Percentiles rank a stretch among this genome's conserved stretches.
Evolutionary conservation across 2,113 vertebrate species (phyloP).

Genomic region (Embiotoca jacksoni): DNA sequence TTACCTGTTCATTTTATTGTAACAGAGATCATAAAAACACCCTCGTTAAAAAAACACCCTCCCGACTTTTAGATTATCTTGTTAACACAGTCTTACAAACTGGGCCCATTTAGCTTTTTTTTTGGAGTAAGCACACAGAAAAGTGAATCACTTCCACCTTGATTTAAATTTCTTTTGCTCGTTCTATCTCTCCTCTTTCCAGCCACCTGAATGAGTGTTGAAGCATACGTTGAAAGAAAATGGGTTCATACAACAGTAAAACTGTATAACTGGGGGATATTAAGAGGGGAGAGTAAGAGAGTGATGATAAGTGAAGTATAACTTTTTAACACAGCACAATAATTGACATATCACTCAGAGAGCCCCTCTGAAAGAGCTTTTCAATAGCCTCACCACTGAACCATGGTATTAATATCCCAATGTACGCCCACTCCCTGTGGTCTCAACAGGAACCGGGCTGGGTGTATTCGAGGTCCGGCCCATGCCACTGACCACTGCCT

Average conservation of each 20-base stretch:
- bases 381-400: conserved; percentile 67
- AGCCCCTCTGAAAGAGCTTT: conserved; percentile 61
- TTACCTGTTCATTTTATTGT: conserved; percentile 87
- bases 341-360: conserved; percentile 70
- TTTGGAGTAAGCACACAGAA: conserved; percentile 37
- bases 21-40: conserved; percentile 85
- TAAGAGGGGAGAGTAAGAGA: conserved; percentile 33
- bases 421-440: conserved; percentile 52
- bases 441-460: conserved; percentile 54
- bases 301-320: conserved; percentile 56
- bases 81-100: conserved; percentile 82
- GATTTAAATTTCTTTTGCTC: conserved; percentile 33
- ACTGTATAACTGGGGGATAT: conserved; percentile 37
- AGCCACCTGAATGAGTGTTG: conserved; percentile 26
- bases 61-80: conserved; percentile 82
- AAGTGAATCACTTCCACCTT: conserved; percentile 35
- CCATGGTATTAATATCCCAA: conserved; percentile 64
- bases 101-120: conserved; percentile 51
- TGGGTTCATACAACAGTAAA: conserved; percentile 12
- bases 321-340: conserved; percentile 71
- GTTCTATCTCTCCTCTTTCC: conserved; percentile 17
- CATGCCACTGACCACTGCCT: conserved; percentile 83
- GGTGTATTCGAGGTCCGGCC: conserved; percentile 61
- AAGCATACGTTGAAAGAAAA: conserved; percentile 31
- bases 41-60: conserved; percentile 82